Conservation (phyloP, 2,888 invertebrate genomes). For the Scrobipalpa costella region DNA sequence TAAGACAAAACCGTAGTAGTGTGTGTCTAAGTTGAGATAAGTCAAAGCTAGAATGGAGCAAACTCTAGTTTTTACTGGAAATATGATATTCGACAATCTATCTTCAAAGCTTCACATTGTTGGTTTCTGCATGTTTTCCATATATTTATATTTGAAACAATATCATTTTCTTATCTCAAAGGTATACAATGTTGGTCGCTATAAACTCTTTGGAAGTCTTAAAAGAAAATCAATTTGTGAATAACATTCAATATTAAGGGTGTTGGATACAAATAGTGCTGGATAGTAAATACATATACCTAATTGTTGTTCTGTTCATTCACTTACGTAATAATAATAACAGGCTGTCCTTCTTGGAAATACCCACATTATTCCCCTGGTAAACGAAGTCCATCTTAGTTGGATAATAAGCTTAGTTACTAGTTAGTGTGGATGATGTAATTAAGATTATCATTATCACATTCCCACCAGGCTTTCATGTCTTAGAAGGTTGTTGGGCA, state of each 20-base stretch:
- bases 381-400: background rate
- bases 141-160: background rate
- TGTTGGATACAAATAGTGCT: too few species aligned
- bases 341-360: background rate
- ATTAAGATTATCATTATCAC: background rate
- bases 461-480: constrained; percentile 5
- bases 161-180: background rate
- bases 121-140: too few species aligned
- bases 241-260: too few species aligned
- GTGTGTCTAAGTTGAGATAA: too few species aligned
- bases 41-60: too few species aligned
- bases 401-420: background rate
- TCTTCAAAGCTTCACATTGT: too few species aligned
- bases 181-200: background rate
- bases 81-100: too few species aligned
- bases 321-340: too few species aligned
- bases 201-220: background rate
- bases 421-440: background rate
- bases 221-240: background rate
- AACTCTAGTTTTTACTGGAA: too few species aligned
- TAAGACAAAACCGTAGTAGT: too few species aligned
- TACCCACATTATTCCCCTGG: background rate
- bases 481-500: background rate
- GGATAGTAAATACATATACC: too few species aligned
- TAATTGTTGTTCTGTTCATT: too few species aligned